Evolutionary conservation across 2,113 vertebrate species (phyloP).

Genomic region (Tetrao urogallus): DNA sequence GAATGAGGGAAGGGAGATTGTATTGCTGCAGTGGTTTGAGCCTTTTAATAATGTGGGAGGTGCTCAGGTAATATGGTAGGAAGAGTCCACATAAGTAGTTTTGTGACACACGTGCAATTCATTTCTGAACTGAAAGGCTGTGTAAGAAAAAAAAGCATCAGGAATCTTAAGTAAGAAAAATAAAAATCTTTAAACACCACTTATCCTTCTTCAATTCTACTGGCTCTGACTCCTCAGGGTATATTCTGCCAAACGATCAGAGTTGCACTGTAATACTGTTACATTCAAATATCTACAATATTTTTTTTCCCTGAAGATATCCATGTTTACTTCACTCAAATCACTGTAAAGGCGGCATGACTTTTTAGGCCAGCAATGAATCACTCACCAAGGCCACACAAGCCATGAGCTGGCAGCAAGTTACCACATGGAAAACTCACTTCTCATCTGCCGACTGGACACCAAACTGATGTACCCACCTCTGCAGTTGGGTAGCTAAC

Average conservation of each 20-base stretch:
- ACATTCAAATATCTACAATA: background rate
- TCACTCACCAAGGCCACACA: background rate
- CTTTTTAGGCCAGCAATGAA: background rate
- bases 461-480: background rate
- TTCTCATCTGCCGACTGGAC: background rate
- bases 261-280: background rate
- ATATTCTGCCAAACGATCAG: background rate
- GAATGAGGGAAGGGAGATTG: background rate
- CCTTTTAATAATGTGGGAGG: background rate
- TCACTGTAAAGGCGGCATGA: background rate
- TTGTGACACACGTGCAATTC: background rate
- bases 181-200: background rate
- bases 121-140: background rate
- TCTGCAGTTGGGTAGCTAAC: background rate
- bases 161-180: background rate
- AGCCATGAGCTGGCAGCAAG: background rate
- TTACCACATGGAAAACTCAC: background rate
- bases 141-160: background rate
- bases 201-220: background rate
- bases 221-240: background rate
- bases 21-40: background rate
- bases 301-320: background rate
- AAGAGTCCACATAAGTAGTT: background rate
- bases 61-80: background rate
- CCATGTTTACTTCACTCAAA: background rate